Base-by-base conservation (phyloP, 2,888 invertebrate genomes). In the Linyphia triangularis region DNA sequence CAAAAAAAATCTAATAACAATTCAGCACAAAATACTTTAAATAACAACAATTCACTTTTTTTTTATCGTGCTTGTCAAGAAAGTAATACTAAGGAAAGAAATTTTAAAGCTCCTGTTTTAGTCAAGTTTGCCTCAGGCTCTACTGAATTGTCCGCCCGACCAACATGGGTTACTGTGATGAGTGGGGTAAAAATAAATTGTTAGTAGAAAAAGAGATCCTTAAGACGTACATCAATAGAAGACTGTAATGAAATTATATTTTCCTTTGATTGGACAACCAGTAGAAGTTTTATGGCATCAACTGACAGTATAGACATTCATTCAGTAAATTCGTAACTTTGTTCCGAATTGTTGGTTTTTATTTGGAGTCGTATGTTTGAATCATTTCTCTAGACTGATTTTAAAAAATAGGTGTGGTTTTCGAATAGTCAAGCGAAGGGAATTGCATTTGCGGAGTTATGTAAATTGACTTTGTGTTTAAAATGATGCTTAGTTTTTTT, bases 211-310 rank as follows among this genome's bases (percentile, higher is more conserved):
- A n/a, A 51, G n/a, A n/a, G 51, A 51, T 51, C 51, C 51, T 51
- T n/a, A 51, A 51, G 16, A 51, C n/a, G 51, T 51, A 13, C 51
- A 13, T 51, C 51, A 51, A 51, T n/a, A 51, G 51, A 16, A n/a
- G 51, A 51, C 51, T 3, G 16, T 51, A 51, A 51, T 51, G 51
- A 13, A 51, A 51, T 51, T 51, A 51, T 51, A 51, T 51, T 51
- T 51, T 5, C n/a, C n/a, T 51, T 51, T 51, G 51, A 51, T 51
- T 51, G 51, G 51, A 51, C 51, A 13, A 1, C 16, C 51, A 51
- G n/a, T 51, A n/a, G 51, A 51, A 51, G 51, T 51, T 51, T 51
- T 51, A 51, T 51, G n/a, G 51, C 51, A 51, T 51, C 51, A n/a
- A 51, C 51, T 51, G 51, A 51, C 51, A 51, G 51, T 51, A n/a